Base-by-base conservation (phyloP, 2,888 invertebrate species). In the Arge pagana region DNA sequence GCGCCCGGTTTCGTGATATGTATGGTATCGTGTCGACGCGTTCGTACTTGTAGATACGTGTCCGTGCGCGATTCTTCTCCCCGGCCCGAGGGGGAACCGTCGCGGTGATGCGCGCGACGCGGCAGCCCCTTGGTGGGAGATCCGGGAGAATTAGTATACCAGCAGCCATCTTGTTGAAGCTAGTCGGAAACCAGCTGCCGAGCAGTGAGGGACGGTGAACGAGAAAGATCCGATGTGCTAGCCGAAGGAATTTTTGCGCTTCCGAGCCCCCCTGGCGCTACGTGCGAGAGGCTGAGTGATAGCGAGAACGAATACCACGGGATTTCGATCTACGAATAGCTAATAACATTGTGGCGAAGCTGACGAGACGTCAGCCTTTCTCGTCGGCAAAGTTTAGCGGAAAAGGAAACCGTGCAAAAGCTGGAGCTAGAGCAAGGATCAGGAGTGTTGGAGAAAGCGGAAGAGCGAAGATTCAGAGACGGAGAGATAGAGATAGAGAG, bases 101-200 rank as follows among this genome's bases (percentile, higher is more conserved):
- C 35, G 48, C 58, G 52, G 35, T 8, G 35, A 13, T 35, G 13
- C n/a, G 4, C 13, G 15, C 39, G 39, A 21, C 19, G 28, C 7
- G 28, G 7, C 7, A 7, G 28, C 28, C 28, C 28, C 7, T 39
- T 18, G 39, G 48, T 37, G 37, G 48, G 48, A 26, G 23, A 28
- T 37, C 7, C 39, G 36, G 62, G 37, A 48, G 41, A 53, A 43
- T 56, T 60, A 60, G 53, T 63, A 61, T 45, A 31, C 35, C 26
- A 33, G 43, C 59, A 57, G 65, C 63, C 61, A 63, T 60, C 52
- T 65, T 65, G 59, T 31, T 23, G 50, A 37, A 55, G 55, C 72
- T 71, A 74, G 75, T 75, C 74, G 75, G 74, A 71, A 75, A 74
- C 72, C 74, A 75, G 61, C 74, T 74, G 74, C 71, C 71, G 74